These are phyloP conservation scores for Bovichtus variegatus DNA, from an alignment of 2,797 vertebrate genomes.

Conservation along the genomic window DNA sequence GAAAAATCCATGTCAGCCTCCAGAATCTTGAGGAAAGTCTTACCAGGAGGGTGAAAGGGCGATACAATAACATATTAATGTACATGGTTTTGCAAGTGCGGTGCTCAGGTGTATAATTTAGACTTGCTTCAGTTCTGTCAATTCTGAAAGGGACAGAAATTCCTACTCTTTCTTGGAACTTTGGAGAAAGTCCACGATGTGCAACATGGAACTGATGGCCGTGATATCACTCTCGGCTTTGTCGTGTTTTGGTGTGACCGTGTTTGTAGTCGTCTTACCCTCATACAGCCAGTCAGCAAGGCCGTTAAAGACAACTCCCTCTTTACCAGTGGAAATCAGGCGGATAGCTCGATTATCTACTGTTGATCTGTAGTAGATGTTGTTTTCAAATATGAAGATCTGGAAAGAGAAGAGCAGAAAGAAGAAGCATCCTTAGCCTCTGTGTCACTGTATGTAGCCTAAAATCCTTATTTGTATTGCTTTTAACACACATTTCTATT, in stretches of 20 bases:
- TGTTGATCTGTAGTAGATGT: conserved; percentile 96
- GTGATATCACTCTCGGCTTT: background rate
- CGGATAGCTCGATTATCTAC: conserved; percentile 93
- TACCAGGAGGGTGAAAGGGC: background rate
- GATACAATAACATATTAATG: background rate
- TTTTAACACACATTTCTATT: background rate
- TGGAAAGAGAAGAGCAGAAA: conserved; percentile 63
- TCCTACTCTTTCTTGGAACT: background rate
- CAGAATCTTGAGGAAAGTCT: background rate
- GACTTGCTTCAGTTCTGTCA: background rate
- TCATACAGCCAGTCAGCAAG: conserved; percentile 98
- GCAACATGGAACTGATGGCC: background rate
- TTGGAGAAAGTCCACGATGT: background rate
- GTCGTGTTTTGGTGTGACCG: background rate
- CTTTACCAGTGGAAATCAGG: conserved; percentile 94
- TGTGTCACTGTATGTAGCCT: background rate
- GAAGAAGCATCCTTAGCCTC: conserved; percentile 7
- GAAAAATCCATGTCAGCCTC: background rate
- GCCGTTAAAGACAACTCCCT: conserved; percentile 95
- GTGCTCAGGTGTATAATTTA: background rate
- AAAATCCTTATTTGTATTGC: background rate
- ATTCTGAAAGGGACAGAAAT: background rate
- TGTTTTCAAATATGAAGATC: conserved; percentile 99
- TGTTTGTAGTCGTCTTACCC: conserved; percentile 82
- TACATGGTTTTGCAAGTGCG: background rate